Evolutionary conservation across 2,888 invertebrate species (phyloP).

Genomic region (Neoscelio sp.): DNA sequence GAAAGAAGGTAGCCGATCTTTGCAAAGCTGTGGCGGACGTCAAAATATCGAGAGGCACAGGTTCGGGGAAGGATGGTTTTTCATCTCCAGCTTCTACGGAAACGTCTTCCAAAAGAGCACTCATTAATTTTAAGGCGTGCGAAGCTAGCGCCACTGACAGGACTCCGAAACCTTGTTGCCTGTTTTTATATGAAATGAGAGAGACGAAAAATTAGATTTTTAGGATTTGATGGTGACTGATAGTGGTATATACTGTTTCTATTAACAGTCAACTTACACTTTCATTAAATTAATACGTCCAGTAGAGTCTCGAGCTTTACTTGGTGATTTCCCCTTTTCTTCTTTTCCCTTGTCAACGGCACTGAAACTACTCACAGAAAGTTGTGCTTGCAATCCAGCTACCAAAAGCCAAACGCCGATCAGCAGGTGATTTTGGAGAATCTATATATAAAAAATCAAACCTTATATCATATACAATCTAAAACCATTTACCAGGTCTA

Average conservation of each 20-base stretch:
- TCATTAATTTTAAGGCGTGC: slow-evolving; percentile 91
- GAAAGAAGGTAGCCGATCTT: slow-evolving; percentile 88
- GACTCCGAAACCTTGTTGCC: slow-evolving; percentile 94
- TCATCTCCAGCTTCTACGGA: slow-evolving; percentile 86
- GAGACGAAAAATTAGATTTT: too few species aligned
- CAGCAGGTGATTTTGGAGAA: slow-evolving; percentile 95
- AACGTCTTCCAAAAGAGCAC: slow-evolving; percentile 90
- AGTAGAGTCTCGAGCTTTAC: slow-evolving; percentile 85
- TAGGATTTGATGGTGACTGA: too few species aligned
- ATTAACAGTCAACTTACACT: slow-evolving; percentile 83
- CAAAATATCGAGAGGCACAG: slow-evolving; percentile 87
- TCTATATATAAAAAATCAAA: slow-evolving; percentile 83
- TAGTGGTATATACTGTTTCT: too few species aligned
- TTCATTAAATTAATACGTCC: slow-evolving; percentile 88
- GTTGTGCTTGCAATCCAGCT: slow-evolving; percentile 93
- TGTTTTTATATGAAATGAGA: too few species aligned
- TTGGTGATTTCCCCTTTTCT: slow-evolving; percentile 86
- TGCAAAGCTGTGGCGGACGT: slow-evolving; percentile 88
- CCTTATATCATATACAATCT: slow-evolving; percentile 30
- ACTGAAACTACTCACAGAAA: slow-evolving; percentile 86
- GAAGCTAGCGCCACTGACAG: slow-evolving; percentile 95
- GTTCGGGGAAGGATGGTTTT: slow-evolving; percentile 82
- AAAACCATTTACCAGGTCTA: too few species aligned
- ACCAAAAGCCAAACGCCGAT: slow-evolving; percentile 95
- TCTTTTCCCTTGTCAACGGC: slow-evolving; percentile 83